Conservation (phyloP, 2,797 vertebrate genomes). For the Acipenser oxyrinchus region DNA sequence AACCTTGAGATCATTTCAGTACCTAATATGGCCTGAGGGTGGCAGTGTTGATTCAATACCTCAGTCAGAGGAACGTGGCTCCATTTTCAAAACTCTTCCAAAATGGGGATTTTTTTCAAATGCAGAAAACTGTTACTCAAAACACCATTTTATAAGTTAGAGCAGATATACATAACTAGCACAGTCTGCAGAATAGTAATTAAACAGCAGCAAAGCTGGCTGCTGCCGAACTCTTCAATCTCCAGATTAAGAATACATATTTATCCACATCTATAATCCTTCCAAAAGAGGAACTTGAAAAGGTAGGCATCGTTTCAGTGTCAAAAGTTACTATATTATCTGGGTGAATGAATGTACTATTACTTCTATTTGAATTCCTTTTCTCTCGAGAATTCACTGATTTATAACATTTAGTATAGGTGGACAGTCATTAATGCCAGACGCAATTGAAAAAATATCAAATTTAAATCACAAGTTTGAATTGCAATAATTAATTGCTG, state of each 20-base stretch:
- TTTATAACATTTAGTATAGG: too few species aligned
- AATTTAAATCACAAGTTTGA: too few species aligned
- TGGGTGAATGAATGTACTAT: too few species aligned
- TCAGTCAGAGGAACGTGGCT: conserved; percentile 33
- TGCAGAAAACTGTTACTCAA: conserved; percentile 23
- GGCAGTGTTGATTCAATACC: conserved; percentile 58
- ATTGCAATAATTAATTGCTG: too few species aligned
- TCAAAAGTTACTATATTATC: not conserved
- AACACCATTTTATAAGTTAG: conserved; percentile 22
- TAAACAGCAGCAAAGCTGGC: conserved; percentile 22
- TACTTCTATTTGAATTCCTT: too few species aligned
- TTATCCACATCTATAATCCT: not conserved
- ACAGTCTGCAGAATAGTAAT: conserved; percentile 26
- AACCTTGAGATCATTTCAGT: not conserved
- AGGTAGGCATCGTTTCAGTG: not conserved
- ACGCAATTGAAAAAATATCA: too few species aligned
- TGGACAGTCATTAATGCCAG: too few species aligned
- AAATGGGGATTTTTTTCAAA: conserved; percentile 31
- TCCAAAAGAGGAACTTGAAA: not conserved
- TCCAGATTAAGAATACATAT: conserved; percentile 5
- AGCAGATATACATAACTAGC: conserved; percentile 28
- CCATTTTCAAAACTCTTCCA: conserved; percentile 30
- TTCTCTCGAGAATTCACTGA: too few species aligned
- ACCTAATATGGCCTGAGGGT: conserved; percentile 40
- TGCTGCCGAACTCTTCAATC: conserved; percentile 13